Evolutionary conservation across 2,113 vertebrate species (phyloP).

Genomic region (Cepphus grylle): DNA sequence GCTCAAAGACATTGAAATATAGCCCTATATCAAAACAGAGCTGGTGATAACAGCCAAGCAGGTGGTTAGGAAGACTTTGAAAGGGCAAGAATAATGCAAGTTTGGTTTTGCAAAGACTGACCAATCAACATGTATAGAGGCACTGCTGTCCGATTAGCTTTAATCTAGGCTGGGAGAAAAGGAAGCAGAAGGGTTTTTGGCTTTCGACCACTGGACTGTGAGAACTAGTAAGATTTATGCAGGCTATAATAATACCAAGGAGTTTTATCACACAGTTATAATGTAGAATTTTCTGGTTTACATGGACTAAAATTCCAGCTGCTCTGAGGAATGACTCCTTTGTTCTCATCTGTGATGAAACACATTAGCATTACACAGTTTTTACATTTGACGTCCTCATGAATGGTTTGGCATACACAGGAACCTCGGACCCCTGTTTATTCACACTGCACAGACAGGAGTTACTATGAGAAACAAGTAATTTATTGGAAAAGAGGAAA

Average conservation of each 20-base stretch:
- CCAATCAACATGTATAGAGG: not conserved
- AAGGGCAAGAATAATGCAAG: not conserved
- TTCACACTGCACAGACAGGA: not conserved
- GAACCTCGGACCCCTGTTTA: not conserved
- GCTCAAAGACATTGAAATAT: not conserved
- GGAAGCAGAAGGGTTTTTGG: not conserved
- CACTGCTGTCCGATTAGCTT: not conserved
- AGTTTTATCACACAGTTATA: not conserved
- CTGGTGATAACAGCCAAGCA: not conserved
- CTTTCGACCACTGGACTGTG: not conserved
- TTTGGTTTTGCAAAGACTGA: not conserved
- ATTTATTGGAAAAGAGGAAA: not conserved
- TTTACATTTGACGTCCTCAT: not conserved
- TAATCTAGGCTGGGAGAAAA: not conserved
- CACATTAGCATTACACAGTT: not conserved
- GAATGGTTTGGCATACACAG: not conserved
- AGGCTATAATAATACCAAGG: not conserved
- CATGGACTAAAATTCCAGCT: not conserved
- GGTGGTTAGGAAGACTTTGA: not conserved
- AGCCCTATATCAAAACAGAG: not conserved
- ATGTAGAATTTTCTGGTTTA: not conserved
- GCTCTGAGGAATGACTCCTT: not conserved
- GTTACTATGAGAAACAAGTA: not conserved
- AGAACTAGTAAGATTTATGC: not conserved
- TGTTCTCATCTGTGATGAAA: not conserved